A percentile compares a stretch with the other conserved stretches of the same genome.
Evolutionary conservation across 2,797 vertebrate genomes (phyloP).

Genomic region (Thamnophis elegans): DNA sequence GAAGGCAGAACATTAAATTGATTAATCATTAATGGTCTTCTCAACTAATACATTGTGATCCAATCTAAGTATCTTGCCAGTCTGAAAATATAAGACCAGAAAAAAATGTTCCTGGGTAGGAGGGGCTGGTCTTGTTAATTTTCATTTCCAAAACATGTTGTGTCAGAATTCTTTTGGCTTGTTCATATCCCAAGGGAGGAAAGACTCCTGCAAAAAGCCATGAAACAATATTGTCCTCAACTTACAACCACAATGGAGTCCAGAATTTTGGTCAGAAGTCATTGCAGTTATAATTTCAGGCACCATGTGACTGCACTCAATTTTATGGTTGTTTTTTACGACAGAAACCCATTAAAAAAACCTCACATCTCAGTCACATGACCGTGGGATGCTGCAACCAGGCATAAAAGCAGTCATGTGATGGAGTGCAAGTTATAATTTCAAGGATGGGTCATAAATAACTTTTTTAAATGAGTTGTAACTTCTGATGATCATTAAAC

Average conservation of each 20-base stretch:
- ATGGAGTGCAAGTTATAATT: not conserved
- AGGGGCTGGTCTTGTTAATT: not conserved
- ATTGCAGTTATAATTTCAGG: not conserved
- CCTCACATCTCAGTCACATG: not conserved
- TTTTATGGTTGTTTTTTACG: not conserved
- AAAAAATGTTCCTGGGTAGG: not conserved
- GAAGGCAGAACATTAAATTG: not conserved
- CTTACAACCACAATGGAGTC: not conserved
- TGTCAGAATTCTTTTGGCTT: not conserved
- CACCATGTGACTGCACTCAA: not conserved
- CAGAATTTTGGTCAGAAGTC: not conserved
- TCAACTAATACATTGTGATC: not conserved
- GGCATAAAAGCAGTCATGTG: not conserved
- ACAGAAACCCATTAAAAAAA: not conserved
- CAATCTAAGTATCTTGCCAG: not conserved
- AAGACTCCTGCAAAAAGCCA: not conserved
- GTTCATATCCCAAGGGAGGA: not conserved
- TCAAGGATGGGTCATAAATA: not conserved
- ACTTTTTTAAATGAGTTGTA: not conserved
- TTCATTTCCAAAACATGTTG: not conserved
- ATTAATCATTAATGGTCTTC: not conserved
- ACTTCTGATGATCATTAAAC: not conserved
- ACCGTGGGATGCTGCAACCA: not conserved
- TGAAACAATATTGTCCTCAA: not conserved
- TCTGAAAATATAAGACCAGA: not conserved